phyloP scores from a whole-genome alignment of 2,888 invertebrate species.

The Macaria liturata region DNA sequence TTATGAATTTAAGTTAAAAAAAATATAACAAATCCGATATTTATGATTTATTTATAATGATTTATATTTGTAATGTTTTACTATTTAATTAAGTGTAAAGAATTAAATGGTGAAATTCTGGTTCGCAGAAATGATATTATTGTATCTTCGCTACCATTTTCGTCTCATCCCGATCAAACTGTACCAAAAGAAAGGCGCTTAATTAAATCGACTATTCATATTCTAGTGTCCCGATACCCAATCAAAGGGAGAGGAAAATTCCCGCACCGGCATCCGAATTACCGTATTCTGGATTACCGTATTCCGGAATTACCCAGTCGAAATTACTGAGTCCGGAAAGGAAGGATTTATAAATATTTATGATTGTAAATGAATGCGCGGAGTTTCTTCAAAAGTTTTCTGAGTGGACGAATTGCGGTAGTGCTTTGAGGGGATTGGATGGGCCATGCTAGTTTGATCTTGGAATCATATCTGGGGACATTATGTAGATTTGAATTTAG shows the following conservation, averaged over 20 bases:
- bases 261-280: conserved; percentile 13
- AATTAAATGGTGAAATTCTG: no score
- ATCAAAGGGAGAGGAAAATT: conserved; percentile 33
- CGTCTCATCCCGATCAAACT: conserved; percentile 16
- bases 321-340: conserved; percentile 13
- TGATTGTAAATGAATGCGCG: conserved; percentile 21
- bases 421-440: background rate
- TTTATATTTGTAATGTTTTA: no score
- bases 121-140: no score
- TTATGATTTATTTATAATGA: no score
- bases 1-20: no score
- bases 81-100: no score
- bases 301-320: conserved; percentile 1
- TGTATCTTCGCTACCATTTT: background rate
- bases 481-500: no score
- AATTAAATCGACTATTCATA: conserved; percentile 42
- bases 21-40: no score
- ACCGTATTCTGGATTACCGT: conserved; percentile 13
- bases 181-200: conserved; percentile 35
- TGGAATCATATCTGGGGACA: no score
- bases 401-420: conserved; percentile 11
- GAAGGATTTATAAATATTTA: conserved; percentile 25
- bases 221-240: conserved; percentile 39
- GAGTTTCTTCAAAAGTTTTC: conserved; percentile 16
- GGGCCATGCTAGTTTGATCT: no score